These are phyloP conservation scores for Chelonus insularis DNA, from an alignment of 1,140 invertebrate species.

Conservation along the genomic window DNA sequence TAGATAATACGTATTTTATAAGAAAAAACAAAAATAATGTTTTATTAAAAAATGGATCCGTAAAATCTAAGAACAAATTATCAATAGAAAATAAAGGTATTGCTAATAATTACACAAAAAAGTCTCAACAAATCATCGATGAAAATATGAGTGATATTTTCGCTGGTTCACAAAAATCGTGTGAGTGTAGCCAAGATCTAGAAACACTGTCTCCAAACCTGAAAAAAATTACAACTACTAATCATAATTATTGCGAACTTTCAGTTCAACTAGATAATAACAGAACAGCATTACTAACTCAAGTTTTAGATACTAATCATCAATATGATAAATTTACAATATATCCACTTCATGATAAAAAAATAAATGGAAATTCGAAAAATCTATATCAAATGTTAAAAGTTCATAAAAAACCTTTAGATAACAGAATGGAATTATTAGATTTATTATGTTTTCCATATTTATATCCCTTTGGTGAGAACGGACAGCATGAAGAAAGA, in stretches of 20 bases:
- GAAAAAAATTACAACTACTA: background rate
- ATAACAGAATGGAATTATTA: background rate
- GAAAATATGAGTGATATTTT: no score
- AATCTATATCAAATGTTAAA: constrained; percentile 19
- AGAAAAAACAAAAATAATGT: no score
- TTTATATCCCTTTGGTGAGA: constrained; percentile 23
- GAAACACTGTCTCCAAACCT: no score
- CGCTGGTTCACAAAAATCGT: no score
- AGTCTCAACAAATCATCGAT: no score
- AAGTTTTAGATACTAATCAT: background rate
- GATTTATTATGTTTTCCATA: constrained; percentile 31
- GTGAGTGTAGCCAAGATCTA: no score
- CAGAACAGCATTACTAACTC: background rate
- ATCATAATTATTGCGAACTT: background rate
- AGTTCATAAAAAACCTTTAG: background rate
- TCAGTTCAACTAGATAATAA: no score
- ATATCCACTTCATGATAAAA: constrained; percentile 29
- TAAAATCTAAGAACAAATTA: no score
- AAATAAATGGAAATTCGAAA: constrained; percentile 29
- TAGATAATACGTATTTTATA: no score
- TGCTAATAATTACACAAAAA: no score
- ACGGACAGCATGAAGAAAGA: constrained; percentile 20
- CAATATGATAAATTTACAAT: constrained; percentile 35
- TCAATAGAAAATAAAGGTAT: no score
- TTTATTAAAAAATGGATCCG: no score